Base-by-base conservation (phyloP, 2,888 invertebrate genomes). In the Notodonta ziczac region DNA sequence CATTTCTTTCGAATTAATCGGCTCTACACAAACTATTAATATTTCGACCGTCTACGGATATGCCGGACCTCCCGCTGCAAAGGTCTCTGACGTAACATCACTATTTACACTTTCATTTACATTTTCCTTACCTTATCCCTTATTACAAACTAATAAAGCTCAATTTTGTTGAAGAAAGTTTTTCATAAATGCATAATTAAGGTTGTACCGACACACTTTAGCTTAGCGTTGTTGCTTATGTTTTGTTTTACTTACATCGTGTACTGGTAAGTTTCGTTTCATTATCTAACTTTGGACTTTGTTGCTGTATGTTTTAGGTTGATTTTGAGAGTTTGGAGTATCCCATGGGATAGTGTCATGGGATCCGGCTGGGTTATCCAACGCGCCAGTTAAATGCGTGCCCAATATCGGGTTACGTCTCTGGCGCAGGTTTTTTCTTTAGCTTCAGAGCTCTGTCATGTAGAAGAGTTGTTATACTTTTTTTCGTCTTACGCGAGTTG, bases 341-440 rank as follows among this genome's bases (percentile, higher is more conserved):
- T 59, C 70, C 66, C 67, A 77, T 82, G 81, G 83, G 84, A 84
- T 84, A 85, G 82, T 89, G 91, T 89, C 87, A 92, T 87, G 84
- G 84, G 85, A 91, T 89, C 87, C 89, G 86, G 83, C 80, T 87
- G 86, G 88, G 72, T 87, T 84, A 88, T 88, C 85, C 90, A 89
- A 89, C 85, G 87, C 84, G 87, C 86, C 88, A 87, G 89, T 90
- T 89, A 89, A 88, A 89, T 88, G 89, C 88, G 84, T 87, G 83
- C 80, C 76, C 82, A 81, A 86, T 91, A 91, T 93, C 88, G 81
- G 79, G 88, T 93, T 90, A 85, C 91, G 75, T 79, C 80, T 82
- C 70, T 74, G 75, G 76, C 76, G 70, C 60, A 57, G 63, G 62
- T 74, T 79, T 77, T 80, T 82, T 85, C 83, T 79, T 73, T 82